These are phyloP conservation scores for Akabosia matsudoensis DNA, from an alignment of 1,140 invertebrate genomes.

Conservation along the genomic window DNA sequence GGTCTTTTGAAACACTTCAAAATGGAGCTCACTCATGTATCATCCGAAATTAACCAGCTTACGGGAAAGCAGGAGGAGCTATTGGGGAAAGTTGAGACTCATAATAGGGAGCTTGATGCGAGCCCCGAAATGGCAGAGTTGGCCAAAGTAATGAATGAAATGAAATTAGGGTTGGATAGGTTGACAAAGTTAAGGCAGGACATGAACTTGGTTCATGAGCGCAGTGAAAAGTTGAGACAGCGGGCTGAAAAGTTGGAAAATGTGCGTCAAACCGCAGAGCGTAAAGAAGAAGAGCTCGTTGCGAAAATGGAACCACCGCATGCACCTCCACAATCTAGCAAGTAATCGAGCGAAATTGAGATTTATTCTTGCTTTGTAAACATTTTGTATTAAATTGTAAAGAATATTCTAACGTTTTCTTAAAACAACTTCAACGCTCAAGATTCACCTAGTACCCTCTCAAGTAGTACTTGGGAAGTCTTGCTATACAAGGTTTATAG, in stretches of 20 bases:
- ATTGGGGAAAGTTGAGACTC: slow-evolving; percentile 16
- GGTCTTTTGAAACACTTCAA: slow-evolving; percentile 16
- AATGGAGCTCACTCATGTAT: slow-evolving; percentile 25
- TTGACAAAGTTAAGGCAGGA: slow-evolving; percentile 32
- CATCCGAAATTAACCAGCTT: slow-evolving; percentile 8
- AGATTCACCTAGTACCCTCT: no score
- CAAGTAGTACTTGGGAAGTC: background rate
- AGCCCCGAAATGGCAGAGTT: slow-evolving; percentile 12
- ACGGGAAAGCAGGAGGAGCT: slow-evolving; percentile 8
- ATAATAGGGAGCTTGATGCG: background rate
- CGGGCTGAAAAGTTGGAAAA: slow-evolving; percentile 33
- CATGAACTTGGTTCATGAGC: slow-evolving; percentile 36
- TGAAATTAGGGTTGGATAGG: slow-evolving; percentile 37
- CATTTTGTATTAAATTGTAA: background rate
- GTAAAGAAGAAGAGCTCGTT: slow-evolving; percentile 34
- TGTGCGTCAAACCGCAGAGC: slow-evolving; percentile 25
- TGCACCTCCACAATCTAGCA: background rate
- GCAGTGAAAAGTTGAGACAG: slow-evolving; percentile 39
- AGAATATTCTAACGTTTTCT: no score
- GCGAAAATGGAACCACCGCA: slow-evolving; percentile 30
- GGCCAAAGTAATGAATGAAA: slow-evolving; percentile 32
- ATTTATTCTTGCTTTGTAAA: background rate
- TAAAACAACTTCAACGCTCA: no score
- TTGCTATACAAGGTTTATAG: no score
- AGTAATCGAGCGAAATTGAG: background rate